Base-by-base conservation (phyloP, 2,113 vertebrate species). In the Antennarius striatus region DNA sequence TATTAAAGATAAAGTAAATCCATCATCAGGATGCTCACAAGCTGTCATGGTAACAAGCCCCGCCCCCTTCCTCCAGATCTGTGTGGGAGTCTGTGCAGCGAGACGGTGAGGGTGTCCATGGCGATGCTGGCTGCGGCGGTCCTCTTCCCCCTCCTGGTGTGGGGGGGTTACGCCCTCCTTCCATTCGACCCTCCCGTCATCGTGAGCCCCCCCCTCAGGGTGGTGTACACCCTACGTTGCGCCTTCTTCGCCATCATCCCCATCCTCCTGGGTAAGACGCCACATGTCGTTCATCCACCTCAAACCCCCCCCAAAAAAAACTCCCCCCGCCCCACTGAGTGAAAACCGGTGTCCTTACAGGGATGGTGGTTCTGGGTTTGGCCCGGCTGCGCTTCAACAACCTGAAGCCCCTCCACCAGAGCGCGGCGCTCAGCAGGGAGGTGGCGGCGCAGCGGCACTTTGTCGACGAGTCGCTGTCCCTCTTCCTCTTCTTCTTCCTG, bases 401-500 rank as follows among this genome's bases (percentile, higher is more conserved):
- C 0, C 65, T 93, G 36, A 90, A 80, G 48, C 94, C 95, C 0
- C 93, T 94, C 0, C 92, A 83, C 9, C 87, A 94, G 73, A 85
- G 78, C 0, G 59, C 70, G 13, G 56, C 4, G 64, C 86, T 93
- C 64, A 88, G 92, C 75, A 91, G 90, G 54, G 73, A 91, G 52
- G 87, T 89, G 66, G 29, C 36, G 0, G 87, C 96, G 49, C 96
- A 98, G 84, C 81, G 90, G 63, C 89, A 83, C 59, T 98, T 88
- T 0, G 90, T 97, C 71, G 88, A 91, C 15, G 94, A 98, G 36
- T 96, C 96, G 0, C 3, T 95, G 16, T 82, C 90, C 0, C 96
- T 98, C 73, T 96, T 95, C 89, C 90, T 96, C 70, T 93, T 98
- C 68, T 98, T 93, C 90, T 95, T 98, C 91, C 89, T 97, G 80